Evolutionary conservation across 2,797 vertebrate species (phyloP).

Genomic region (Lindbergichthys nudifrons): DNA sequence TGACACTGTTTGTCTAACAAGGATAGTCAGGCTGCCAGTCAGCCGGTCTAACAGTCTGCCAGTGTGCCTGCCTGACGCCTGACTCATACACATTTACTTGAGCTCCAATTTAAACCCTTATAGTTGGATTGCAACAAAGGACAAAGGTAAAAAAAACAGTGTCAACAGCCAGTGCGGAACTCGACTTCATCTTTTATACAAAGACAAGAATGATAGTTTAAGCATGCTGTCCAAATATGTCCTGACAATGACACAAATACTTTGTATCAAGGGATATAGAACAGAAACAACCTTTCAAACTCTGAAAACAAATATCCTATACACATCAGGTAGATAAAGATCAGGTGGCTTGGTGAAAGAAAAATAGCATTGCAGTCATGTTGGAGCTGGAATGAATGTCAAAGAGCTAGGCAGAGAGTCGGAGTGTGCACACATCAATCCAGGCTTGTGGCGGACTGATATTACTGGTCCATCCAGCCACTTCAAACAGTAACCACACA

Average conservation of each 20-base stretch:
- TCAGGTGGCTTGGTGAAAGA: slow-evolving; percentile 18
- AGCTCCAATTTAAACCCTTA: slow-evolving; percentile 23
- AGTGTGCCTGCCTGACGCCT: slow-evolving; percentile 32
- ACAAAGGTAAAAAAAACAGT: slow-evolving; percentile 24
- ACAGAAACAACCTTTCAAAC: background rate
- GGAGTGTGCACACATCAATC: slow-evolving; percentile 40
- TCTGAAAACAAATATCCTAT: background rate
- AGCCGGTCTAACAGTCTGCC: slow-evolving; percentile 31
- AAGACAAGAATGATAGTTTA: background rate
- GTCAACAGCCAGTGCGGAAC: slow-evolving; percentile 11
- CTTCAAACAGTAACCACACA: slow-evolving; percentile 46
- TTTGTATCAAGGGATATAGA: background rate
- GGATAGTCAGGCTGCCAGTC: slow-evolving; percentile 36
- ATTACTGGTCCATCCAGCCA: slow-evolving; percentile 75
- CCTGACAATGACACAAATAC: background rate
- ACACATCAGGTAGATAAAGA: slow-evolving; percentile 8
- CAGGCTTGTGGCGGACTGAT: slow-evolving; percentile 58
- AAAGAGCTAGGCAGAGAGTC: slow-evolving; percentile 29
- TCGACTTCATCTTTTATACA: background rate
- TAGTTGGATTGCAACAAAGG: slow-evolving; percentile 23
- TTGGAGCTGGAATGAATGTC: slow-evolving; percentile 36
- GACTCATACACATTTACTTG: slow-evolving; percentile 37
- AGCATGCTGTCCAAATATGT: background rate
- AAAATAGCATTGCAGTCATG: slow-evolving; percentile 21
- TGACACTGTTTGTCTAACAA: slow-evolving; percentile 61